These are phyloP conservation scores for Pangasius macronema DNA, from an alignment of 2,797 vertebrate genomes.

Conservation along the genomic window DNA sequence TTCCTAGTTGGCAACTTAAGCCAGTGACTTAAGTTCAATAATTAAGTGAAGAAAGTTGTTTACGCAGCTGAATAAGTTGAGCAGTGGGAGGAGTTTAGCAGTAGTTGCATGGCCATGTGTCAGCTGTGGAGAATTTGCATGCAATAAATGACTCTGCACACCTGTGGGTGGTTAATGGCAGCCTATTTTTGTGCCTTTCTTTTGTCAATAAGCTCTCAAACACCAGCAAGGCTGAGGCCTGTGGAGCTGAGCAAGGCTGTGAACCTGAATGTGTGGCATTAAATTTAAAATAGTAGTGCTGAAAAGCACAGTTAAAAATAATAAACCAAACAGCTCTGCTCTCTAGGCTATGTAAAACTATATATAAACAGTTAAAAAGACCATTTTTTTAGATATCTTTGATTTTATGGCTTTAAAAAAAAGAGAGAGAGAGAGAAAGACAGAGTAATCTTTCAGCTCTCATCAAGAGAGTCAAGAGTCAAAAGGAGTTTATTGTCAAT, in stretches of 20 bases:
- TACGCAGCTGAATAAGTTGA: neutral
- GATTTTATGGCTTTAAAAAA: neutral
- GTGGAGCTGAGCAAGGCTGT: neutral
- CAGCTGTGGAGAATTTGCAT: neutral
- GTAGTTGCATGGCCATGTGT: neutral
- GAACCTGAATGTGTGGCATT: neutral
- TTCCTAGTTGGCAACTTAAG: no score
- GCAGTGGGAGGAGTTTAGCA: neutral
- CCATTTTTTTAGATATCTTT: neutral
- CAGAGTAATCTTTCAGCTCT: neutral
- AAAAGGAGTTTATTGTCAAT: no score
- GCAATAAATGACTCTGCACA: neutral
- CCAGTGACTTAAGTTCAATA: neutral
- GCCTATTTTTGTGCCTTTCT: neutral
- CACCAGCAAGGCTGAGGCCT: neutral
- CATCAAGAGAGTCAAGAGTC: no score
- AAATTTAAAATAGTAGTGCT: neutral
- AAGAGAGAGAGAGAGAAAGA: no score
- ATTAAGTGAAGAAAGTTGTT: neutral
- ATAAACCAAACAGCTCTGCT: neutral
- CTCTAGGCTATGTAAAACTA: neutral
- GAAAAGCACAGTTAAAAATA: neutral
- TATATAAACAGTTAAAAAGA: neutral
- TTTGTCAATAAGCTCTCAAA: neutral
- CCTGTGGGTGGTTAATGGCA: conserved; percentile 1